A percentile compares a stretch with the other conserved stretches of the same genome.
phyloP scores from a whole-genome alignment of 1,140 invertebrate genomes.

The Lanistes nyassanus region DNA sequence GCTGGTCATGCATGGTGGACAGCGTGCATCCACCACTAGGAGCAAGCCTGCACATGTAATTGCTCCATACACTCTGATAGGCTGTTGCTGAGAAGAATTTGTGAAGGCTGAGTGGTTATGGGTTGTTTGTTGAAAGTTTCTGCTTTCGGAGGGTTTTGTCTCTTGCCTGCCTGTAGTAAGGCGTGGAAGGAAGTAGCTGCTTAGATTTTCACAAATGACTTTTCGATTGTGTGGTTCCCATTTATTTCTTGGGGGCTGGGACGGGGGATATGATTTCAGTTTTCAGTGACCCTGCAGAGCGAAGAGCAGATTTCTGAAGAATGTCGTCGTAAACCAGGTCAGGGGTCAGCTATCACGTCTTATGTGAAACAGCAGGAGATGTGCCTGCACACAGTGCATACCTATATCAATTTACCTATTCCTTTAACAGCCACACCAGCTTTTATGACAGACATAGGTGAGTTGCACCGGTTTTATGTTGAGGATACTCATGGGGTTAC shows the following conservation, averaged over 20 bases:
- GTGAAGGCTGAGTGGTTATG: no score
- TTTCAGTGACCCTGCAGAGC: slow-evolving; percentile 86
- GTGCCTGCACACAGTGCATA: slow-evolving; percentile 86
- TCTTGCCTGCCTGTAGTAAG: background rate
- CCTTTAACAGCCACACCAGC: slow-evolving; percentile 93
- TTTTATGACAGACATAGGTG: slow-evolving; percentile 87
- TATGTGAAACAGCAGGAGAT: slow-evolving; percentile 93
- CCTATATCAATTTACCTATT: slow-evolving; percentile 90
- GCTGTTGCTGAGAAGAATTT: no score
- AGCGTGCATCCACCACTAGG: no score
- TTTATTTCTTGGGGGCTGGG: no score
- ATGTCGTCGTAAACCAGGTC: slow-evolving; percentile 71
- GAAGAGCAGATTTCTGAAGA: slow-evolving; percentile 83
- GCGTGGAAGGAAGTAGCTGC: no score
- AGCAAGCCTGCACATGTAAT: no score
- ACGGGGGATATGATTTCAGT: slow-evolving; percentile 67
- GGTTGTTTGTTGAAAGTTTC: background rate
- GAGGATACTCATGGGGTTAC: no score
- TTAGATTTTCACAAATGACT: background rate
- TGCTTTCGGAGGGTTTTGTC: background rate
- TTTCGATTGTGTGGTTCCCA: slow-evolving; percentile 3
- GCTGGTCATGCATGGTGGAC: no score
- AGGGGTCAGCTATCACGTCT: slow-evolving; percentile 70
- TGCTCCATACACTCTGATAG: no score
- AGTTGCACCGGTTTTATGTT: slow-evolving; percentile 19